Base-by-base conservation (phyloP, 1,140 invertebrate genomes). In the Nephila pilipes region DNA sequence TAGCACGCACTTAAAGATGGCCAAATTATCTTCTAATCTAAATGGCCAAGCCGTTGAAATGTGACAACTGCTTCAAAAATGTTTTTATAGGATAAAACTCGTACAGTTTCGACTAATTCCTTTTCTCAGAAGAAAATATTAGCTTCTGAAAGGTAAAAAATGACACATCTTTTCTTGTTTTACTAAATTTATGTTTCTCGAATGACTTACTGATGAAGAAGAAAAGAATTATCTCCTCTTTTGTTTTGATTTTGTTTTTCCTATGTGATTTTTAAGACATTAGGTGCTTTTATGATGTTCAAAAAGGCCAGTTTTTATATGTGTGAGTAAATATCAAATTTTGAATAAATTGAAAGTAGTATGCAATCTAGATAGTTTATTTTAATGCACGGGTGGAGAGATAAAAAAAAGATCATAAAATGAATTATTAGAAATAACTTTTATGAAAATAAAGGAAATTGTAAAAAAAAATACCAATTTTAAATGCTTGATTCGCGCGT, bases 21-120 rank as follows among this genome's bases (percentile, higher is more conserved):
- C 20, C 6, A 60, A 85, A 85, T 85, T 57, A 85, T 85, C 54
- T 58, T 14, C n/a, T 85, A 85, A 85, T 85, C 83, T 58, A 85
- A 85, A 85, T 85, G 83, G 55, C 3, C 22, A 58, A 58, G 18
- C 25, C 54, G 10, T 58, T 29, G 25, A 57, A 58, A 57, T 58
- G 54, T 58, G 83, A 32, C 55, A 85, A 58, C 55, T 36, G 22
- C 38, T 85, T 58, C 32, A 6, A 32, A 60, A 36, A 32, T 2
- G 69, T 6, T 75, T 36, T 75, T 4, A 16, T 12, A 32, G 29
- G 16, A 32, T 18, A 32, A 75, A 12, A 36, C 14, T 18, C 16
- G 20, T 18, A 18, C 69, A 18, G 4, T 36, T 32, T 32, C 16
- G 29, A 10, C 69, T 75, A 75, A 75, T 75, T 75, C 69, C 14